Evolutionary conservation across 1,140 invertebrate genomes (phyloP), one percentile per base, ranked within the genome.

Genomic region (Saxidomus purpurata): DNA sequence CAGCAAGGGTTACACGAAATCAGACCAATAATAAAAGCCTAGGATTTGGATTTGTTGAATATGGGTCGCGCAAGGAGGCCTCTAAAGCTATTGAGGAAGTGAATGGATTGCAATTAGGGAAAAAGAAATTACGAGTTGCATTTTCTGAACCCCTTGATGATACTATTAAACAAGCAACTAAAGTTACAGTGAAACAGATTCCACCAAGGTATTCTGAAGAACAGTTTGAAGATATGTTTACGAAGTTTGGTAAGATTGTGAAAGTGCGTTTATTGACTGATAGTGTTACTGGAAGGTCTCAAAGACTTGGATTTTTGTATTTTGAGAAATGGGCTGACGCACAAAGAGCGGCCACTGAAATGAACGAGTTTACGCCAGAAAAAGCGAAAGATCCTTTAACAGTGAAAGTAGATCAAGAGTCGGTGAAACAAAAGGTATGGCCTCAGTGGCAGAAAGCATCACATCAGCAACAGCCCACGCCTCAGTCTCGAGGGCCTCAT

Each of bases 281-380:
- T 40, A 77, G 71, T 79, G 74, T 87, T 0, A 87, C 85, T 31
- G 74, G 74, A 19, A 59, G 38, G 6, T 87, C 85, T 11, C 19
- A 28, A 25, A 43, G 61, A 31, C 13, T 77, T 6, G 85, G 61
- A 6, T 87, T 77, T 49, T n/a, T 87, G 3, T 77, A 63, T 63
- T 87, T 63, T 63, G 85, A 87, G 25, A 77, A 87, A 63, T 79
- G 74, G 85, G 74, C 31, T 22, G 71, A 79, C 59, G 85, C 85
- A 19, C 71, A 87, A 31, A 77, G 38, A 49, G 85, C 85, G 19
- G 40, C 77, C 0, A 79, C 8, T 47, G 74, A 25, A 31, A 34
- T 87, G 52, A 87, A 87, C 47, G 85, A 38, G 0, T 79, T 63
- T 47, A 59, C 22, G 22, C 71, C 74, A 59, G 85, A 87, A 61